phyloP scores from a whole-genome alignment of 2,888 invertebrate genomes.

The Calephelis perditalis region DNA sequence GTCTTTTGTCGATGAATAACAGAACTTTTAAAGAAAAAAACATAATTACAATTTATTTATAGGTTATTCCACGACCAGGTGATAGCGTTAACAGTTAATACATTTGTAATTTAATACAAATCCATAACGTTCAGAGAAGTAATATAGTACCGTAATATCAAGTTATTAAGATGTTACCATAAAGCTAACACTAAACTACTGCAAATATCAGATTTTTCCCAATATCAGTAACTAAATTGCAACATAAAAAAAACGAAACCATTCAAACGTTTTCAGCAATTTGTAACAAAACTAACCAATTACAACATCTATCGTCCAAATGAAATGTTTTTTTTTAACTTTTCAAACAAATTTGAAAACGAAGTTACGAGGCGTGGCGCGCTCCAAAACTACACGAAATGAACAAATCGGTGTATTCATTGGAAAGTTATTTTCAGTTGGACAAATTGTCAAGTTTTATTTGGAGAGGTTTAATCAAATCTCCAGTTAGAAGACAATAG shows the following conservation, averaged over 20 bases:
- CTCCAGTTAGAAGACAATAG: background rate
- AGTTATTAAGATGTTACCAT: no score
- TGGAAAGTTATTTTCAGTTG: conserved; percentile 5
- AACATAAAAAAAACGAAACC: background rate
- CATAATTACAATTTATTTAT: no score
- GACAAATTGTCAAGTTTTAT: background rate
- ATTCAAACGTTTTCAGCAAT: background rate
- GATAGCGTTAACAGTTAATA: no score
- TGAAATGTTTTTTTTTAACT: conserved; percentile 8
- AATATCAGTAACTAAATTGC: conserved; percentile 9
- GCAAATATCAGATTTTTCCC: background rate
- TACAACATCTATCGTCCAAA: background rate
- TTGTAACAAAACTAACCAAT: conserved; percentile 9
- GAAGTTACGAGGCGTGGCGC: conserved; percentile 7
- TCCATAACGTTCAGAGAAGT: no score
- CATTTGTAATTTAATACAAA: no score
- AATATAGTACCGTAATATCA: no score
- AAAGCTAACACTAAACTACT: no score
- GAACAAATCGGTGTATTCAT: conserved; percentile 3
- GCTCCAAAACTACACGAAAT: background rate
- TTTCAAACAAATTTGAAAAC: conserved; percentile 12
- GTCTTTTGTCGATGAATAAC: no score
- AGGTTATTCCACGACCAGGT: no score
- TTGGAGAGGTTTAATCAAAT: background rate
- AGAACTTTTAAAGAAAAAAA: no score